Percentiles rank a stretch among this genome's conserved stretches.
These are phyloP conservation scores for Isichthys henryi DNA, from an alignment of 2,113 vertebrate genomes.

Conservation along the genomic window DNA sequence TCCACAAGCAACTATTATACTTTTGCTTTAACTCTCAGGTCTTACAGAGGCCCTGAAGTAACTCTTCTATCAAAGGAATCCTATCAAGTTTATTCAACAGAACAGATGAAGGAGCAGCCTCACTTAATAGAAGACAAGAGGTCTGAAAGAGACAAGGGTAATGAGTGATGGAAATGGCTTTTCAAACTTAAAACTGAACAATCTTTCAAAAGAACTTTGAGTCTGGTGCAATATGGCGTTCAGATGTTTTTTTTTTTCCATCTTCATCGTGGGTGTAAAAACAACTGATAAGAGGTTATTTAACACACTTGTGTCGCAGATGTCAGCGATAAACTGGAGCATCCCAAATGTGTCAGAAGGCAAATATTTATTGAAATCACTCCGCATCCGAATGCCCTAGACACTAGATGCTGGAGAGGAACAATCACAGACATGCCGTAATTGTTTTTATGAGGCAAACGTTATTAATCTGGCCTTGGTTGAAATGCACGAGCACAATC, in stretches of 20 bases:
- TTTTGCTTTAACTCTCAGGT: not conserved
- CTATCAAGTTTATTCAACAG: not conserved
- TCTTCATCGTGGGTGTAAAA: slow-evolving; percentile 6
- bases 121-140: not conserved
- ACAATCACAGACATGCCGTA: slow-evolving; percentile 28
- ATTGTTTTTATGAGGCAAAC: slow-evolving; percentile 49
- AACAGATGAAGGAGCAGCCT: slow-evolving; percentile 3
- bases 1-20: not conserved
- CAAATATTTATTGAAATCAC: slow-evolving; percentile 18
- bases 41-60: not conserved
- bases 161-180: not conserved
- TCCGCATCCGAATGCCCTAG: slow-evolving; percentile 29
- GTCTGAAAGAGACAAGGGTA: not conserved
- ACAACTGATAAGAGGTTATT: slow-evolving; percentile 36
- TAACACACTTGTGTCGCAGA: slow-evolving; percentile 49
- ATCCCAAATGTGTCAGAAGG: slow-evolving; percentile 43
- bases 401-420: slow-evolving; percentile 33
- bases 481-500: not conserved
- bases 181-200: slow-evolving; percentile 9
- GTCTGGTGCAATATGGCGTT: slow-evolving; percentile 11
- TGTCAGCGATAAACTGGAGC: slow-evolving; percentile 45
- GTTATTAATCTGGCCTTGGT: slow-evolving; percentile 20
- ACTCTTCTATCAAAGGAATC: not conserved
- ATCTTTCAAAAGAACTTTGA: not conserved
- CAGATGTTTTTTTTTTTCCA: slow-evolving; percentile 13